Percentiles rank a stretch among this genome's conserved stretches.
phyloP scores from a whole-genome alignment of 2,113 vertebrate genomes.

The Tringa solitaria region DNA sequence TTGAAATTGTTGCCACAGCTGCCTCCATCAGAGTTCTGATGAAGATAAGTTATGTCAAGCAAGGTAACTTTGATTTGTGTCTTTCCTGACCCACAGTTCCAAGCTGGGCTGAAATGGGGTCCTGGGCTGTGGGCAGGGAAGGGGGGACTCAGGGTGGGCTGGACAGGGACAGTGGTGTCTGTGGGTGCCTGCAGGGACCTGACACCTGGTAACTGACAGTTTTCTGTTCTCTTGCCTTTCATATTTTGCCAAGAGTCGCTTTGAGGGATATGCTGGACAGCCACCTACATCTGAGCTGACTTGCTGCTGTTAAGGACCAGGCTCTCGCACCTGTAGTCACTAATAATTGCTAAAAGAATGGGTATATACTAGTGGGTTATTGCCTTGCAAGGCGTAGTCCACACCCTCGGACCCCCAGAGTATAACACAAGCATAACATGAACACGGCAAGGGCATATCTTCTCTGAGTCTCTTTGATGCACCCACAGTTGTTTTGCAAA shows the following conservation, averaged over 20 bases:
- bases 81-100: background rate
- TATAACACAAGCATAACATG: background rate
- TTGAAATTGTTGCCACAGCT: background rate
- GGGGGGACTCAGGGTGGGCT: rapidly evolving
- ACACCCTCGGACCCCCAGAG: background rate
- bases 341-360: background rate
- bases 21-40: background rate
- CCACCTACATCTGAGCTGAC: background rate
- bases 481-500: background rate
- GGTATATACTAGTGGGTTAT: background rate
- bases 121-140: background rate
- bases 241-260: background rate
- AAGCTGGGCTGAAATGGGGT: background rate
- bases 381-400: background rate
- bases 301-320: background rate
- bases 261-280: background rate
- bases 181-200: background rate
- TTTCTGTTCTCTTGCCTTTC: background rate
- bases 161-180: background rate
- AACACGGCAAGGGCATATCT: background rate
- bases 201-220: background rate
- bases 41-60: background rate
- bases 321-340: background rate
- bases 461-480: background rate
- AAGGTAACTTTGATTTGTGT: background rate